A percentile compares a stretch with the other conserved stretches of the same genome.
phyloP scores from a whole-genome alignment of 2,113 vertebrate species.

The Myiozetetes cayanensis region DNA sequence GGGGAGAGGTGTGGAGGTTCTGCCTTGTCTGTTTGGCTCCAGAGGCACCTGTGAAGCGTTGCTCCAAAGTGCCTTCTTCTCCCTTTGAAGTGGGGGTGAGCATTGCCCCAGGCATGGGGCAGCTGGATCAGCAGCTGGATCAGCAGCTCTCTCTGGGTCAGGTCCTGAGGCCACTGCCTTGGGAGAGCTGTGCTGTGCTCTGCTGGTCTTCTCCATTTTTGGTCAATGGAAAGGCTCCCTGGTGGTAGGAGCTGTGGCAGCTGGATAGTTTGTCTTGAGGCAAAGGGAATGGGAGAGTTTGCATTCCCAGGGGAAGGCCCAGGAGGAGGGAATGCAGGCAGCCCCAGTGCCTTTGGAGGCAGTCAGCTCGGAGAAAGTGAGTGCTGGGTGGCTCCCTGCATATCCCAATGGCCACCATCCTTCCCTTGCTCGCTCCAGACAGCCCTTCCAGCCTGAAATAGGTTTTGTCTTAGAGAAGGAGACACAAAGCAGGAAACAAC shows the following conservation, averaged over 20 bases:
- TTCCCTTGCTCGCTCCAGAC: background rate
- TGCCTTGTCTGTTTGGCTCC: background rate
- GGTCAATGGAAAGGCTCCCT: background rate
- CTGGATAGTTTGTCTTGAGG: background rate
- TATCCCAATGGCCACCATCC: accelerated
- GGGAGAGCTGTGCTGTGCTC: background rate
- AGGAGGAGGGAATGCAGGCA: background rate
- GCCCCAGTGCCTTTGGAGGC: accelerated
- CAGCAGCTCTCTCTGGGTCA: accelerated
- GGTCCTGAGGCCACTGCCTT: accelerated
- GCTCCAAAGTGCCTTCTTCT: background rate
- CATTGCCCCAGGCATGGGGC: accelerated
- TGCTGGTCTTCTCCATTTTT: background rate
- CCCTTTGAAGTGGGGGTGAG: background rate
- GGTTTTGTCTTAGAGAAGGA: accelerated
- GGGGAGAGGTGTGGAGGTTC: background rate
- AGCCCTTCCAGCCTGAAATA: background rate
- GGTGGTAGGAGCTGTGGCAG: background rate
- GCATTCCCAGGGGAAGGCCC: background rate
- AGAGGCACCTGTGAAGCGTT: background rate
- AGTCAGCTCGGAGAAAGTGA: background rate
- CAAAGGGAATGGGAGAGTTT: background rate
- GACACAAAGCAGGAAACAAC: accelerated
- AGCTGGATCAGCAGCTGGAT: accelerated
- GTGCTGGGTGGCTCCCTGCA: accelerated